Base-by-base conservation (phyloP, 2,888 invertebrate species). In the Hedychridium roseum region DNA sequence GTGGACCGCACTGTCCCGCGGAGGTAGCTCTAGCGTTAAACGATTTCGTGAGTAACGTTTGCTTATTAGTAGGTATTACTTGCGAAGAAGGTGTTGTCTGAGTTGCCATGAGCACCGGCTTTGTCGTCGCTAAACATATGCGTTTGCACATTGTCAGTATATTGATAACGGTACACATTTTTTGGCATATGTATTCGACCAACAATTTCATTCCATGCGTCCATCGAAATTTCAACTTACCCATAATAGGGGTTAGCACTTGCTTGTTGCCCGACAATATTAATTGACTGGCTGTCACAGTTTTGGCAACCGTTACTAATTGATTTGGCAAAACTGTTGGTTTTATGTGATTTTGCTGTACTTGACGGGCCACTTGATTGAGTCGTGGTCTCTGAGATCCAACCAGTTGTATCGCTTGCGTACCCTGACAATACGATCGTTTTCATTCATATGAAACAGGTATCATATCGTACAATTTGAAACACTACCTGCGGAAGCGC, bases 321-420 rank as follows among this genome's bases (percentile, higher is more conserved):
- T 78, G 78, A 69, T 74, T 78, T 43, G 74, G 71, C 59, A 78
- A 57, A 50, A 75, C 73, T 50, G 75, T 60, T 2, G 77, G 66
- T 54, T 78, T 78, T 3, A 71, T 68, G 67, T 77, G 78, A 57
- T 63, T 73, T 48, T 70, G 70, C 50, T 78, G 78, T 46, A 75
- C 74, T 60, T 77, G 78, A 31, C 78, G 74, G 34, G 73, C 54
- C 70, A 78, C 73, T 57, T 78, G 78, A 67, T 72, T 74, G 54
- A 78, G 67, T 63, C 79, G 71, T 34, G 77, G 75, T 64, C 78
- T 74, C 52, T 76, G 79, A 58, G 79, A 70, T 68, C 79, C 78
- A 51, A 79, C 75, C 32, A 79, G 73, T 62, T 79, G 76, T 57
- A 78, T 77, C 28, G 75, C 70, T 51, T 73, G 76, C 21, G 73